These are phyloP conservation scores for Neoascia interrupta DNA, from an alignment of 2,888 invertebrate genomes.

Conservation along the genomic window DNA sequence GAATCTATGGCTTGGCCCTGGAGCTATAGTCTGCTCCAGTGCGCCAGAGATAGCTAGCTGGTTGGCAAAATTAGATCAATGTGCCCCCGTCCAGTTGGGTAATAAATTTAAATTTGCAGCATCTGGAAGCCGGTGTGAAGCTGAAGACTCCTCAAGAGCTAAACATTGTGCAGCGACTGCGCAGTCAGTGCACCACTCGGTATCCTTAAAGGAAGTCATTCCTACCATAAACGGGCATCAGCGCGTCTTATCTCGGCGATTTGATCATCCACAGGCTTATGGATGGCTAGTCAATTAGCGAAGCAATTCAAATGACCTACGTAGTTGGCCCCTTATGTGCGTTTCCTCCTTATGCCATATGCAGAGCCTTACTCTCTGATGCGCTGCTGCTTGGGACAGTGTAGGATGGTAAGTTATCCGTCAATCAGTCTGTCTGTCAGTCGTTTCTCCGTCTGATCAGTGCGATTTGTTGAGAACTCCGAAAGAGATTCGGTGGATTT, in stretches of 20 bases:
- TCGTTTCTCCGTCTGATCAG: constrained; percentile 43
- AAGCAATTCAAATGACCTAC: constrained; percentile 52
- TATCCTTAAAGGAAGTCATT: constrained; percentile 39
- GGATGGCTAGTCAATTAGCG: constrained; percentile 62
- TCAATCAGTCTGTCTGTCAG: constrained; percentile 58
- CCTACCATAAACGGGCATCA: constrained; percentile 40
- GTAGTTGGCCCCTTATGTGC: constrained; percentile 33
- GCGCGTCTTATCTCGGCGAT: constrained; percentile 44
- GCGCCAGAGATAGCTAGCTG: constrained; percentile 22
- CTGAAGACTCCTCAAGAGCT: neutral
- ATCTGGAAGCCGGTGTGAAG: constrained; percentile 55
- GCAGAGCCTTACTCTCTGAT: constrained; percentile 4
- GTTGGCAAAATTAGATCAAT: constrained; percentile 63
- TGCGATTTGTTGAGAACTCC: constrained; percentile 33
- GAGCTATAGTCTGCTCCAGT: constrained; percentile 12
- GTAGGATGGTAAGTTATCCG: constrained; percentile 60
- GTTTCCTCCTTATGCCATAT: neutral
- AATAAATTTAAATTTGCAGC: constrained; percentile 63
- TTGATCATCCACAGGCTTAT: constrained; percentile 48
- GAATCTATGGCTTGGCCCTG: constrained; percentile 28
- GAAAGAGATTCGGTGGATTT: constrained; percentile 56
- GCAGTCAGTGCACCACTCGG: neutral
- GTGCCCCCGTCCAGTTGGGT: constrained; percentile 43
- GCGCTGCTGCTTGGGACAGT: neutral
- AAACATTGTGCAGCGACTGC: neutral